Conservation (phyloP, 2,113 vertebrate species). For the Serilophus lunatus region DNA sequence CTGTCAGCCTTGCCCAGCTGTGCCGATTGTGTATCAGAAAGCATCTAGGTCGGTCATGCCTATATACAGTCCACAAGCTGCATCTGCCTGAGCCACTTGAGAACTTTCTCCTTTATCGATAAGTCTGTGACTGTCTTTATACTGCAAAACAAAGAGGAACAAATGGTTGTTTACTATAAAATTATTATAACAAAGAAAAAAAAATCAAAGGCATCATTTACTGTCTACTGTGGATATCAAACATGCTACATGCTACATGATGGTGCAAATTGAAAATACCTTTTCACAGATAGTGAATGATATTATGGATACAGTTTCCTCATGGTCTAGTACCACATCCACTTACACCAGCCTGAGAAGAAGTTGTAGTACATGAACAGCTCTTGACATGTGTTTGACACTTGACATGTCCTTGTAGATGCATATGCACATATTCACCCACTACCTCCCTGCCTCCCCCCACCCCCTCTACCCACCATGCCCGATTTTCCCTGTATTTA, state of each 20-base stretch:
- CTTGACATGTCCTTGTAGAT: neutral
- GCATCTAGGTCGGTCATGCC: conserved; percentile 77
- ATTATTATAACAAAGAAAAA: neutral
- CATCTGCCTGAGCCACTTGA: conserved; percentile 80
- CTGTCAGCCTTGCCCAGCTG: conserved; percentile 80
- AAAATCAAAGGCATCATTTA: neutral
- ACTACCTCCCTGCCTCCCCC: neutral
- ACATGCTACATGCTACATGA: neutral
- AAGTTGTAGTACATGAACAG: neutral
- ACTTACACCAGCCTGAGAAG: neutral
- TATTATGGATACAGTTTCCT: neutral
- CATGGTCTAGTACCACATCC: neutral
- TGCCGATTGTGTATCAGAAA: conserved; percentile 83
- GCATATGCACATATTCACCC: neutral
- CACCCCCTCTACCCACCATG: too few species aligned
- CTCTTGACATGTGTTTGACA: neutral
- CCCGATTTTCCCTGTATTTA: neutral
- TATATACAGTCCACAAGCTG: conserved; percentile 73
- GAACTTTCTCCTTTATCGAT: conserved; percentile 85
- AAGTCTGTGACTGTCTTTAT: neutral
- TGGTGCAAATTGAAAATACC: neutral
- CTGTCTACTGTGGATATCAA: neutral
- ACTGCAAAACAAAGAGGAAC: neutral
- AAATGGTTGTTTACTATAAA: neutral
- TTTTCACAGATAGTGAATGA: neutral